Conservation (phyloP, 2,113 vertebrate species). For the Ranitomeya variabilis region DNA sequence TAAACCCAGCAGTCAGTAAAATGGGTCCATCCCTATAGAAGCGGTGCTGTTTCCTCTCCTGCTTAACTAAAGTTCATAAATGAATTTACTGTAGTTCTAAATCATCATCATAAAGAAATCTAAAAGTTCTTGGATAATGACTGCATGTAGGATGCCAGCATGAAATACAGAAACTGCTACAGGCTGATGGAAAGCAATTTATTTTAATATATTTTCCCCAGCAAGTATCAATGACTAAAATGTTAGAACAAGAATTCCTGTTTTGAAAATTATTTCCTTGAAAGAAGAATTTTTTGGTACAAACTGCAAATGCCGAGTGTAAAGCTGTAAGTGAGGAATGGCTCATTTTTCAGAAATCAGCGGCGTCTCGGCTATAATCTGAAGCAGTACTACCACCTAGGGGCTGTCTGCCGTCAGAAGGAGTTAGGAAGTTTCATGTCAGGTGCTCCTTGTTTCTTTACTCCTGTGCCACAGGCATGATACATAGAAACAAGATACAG, state of each 20-base stretch:
- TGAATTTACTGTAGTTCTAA: not conserved
- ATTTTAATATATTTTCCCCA: constrained; percentile 4
- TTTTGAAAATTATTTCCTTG: constrained; percentile 23
- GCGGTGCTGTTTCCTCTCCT: not conserved
- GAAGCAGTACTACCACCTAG: constrained; percentile 54
- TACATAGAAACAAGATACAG: not conserved
- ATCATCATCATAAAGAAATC: not conserved
- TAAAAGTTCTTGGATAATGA: not conserved
- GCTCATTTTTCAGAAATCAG: not conserved
- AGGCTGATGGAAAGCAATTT: not conserved
- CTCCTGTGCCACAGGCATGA: not conserved
- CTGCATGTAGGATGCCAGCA: not conserved
- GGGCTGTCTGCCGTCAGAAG: not conserved
- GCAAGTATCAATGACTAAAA: constrained; percentile 23
- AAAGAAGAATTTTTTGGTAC: not conserved
- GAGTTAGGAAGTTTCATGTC: not conserved
- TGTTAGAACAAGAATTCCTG: constrained; percentile 9
- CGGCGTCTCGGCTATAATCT: not conserved
- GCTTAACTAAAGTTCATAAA: not conserved
- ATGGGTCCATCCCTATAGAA: not conserved
- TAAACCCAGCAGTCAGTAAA: no score
- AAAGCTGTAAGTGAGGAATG: not conserved
- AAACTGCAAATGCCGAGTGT: not conserved
- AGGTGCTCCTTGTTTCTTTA: not conserved
- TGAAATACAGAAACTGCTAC: constrained; percentile 10